Percentiles rank a stretch among this genome's conserved stretches.
Evolutionary conservation across 2,888 invertebrate genomes (phyloP).

Genomic region (Melikaiella ostensackeni): DNA sequence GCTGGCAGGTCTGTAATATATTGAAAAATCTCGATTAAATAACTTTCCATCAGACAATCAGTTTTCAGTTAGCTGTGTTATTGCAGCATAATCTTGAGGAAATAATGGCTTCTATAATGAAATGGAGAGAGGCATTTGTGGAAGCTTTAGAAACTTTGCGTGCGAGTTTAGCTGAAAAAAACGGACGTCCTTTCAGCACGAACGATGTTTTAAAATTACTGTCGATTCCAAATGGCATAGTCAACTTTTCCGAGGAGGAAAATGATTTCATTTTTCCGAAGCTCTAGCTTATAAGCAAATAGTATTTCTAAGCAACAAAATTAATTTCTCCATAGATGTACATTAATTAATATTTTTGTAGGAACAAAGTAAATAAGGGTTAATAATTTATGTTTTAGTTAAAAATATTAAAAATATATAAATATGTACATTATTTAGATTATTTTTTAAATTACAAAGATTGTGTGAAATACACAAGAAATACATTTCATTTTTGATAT

Average conservation of each 20-base stretch:
- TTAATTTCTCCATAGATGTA: background rate
- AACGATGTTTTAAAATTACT: constrained; percentile 78
- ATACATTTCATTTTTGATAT: constrained; percentile 55
- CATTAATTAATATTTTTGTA: background rate
- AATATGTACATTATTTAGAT: background rate
- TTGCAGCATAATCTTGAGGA: constrained; percentile 78
- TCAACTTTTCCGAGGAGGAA: constrained; percentile 79
- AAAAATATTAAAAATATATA: background rate
- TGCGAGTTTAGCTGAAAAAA: constrained; percentile 77
- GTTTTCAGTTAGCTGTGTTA: constrained; percentile 9
- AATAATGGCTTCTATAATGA: constrained; percentile 78
- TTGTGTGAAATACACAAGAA: constrained; percentile 5
- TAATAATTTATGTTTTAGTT: background rate
- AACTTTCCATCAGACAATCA: background rate
- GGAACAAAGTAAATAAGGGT: background rate
- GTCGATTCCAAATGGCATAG: constrained; percentile 78
- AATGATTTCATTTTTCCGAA: constrained; percentile 60
- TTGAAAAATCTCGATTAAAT: background rate
- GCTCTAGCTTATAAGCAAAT: constrained; percentile 2
- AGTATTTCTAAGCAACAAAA: background rate
- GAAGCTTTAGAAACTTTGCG: constrained; percentile 79
- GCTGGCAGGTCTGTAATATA: background rate
- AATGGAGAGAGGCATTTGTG: constrained; percentile 80
- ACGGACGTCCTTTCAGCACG: constrained; percentile 78
- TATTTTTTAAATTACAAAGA: background rate